phyloP scores from a whole-genome alignment of 2,888 invertebrate species.

The Tupiocoris notatus region DNA sequence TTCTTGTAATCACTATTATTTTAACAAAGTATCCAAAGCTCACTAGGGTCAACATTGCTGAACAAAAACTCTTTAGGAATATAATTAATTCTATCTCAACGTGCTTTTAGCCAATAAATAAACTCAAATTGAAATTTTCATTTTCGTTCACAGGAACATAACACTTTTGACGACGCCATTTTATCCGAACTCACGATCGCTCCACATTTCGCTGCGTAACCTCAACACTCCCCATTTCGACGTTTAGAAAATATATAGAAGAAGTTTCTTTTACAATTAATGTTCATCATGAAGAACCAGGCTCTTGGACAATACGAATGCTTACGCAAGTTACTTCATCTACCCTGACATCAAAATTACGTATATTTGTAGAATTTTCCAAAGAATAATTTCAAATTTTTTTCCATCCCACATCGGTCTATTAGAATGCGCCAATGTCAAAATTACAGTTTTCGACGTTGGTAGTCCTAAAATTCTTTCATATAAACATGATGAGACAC shows the following conservation, averaged over 20 bases:
- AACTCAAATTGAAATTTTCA: too few species aligned
- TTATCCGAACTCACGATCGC: too few species aligned
- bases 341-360: slow-evolving; percentile 86
- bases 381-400: slow-evolving; percentile 55
- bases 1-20: too few species aligned
- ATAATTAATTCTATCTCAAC: too few species aligned
- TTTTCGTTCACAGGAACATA: too few species aligned
- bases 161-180: too few species aligned
- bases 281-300: slow-evolving; percentile 5
- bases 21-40: too few species aligned
- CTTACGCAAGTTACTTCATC: slow-evolving; percentile 51
- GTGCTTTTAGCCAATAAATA: too few species aligned
- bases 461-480: slow-evolving; percentile 3
- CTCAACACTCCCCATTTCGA: background rate
- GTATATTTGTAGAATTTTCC: slow-evolving; percentile 64
- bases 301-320: slow-evolving; percentile 31
- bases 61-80: too few species aligned
- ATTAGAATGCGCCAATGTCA: slow-evolving; percentile 1
- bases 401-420: background rate
- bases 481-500: slow-evolving; percentile 46
- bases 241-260: background rate
- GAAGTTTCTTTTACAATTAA: background rate
- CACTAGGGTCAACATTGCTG: too few species aligned
- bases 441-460: slow-evolving; percentile 19
- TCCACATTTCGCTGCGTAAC: too few species aligned